These are phyloP conservation scores for Nyctibius grandis DNA, from an alignment of 2,797 vertebrate species.

Conservation along the genomic window DNA sequence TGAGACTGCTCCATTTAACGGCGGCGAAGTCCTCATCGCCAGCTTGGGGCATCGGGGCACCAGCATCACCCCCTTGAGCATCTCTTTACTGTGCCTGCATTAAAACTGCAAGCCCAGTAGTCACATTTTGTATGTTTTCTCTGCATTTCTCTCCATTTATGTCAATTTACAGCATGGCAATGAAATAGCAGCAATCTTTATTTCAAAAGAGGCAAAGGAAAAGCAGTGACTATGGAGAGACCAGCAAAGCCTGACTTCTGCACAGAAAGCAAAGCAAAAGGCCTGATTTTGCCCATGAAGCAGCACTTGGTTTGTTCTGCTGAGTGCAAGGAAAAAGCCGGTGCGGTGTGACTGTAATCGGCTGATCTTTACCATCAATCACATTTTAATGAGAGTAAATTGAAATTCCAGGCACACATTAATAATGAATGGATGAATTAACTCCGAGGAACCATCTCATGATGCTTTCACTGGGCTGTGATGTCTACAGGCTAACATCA, in stretches of 20 bases:
- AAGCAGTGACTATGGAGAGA: neutral
- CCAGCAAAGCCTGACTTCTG: neutral
- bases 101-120: neutral
- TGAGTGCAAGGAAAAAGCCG: conserved; percentile 8
- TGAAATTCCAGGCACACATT: conserved; percentile 69
- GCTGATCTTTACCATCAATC: conserved; percentile 59
- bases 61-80: neutral
- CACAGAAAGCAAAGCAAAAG: neutral
- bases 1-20: rapidly evolving
- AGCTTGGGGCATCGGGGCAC: rapidly evolving
- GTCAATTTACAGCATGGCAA: neutral
- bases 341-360: conserved; percentile 22
- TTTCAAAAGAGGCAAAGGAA: neutral
- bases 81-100: neutral
- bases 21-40: neutral
- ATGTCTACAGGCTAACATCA: conserved; percentile 2
- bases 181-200: neutral
- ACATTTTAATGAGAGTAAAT: conserved; percentile 65
- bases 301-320: neutral
- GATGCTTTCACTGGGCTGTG: conserved; percentile 28
- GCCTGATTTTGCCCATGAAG: neutral
- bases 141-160: neutral
- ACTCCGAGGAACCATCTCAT: conserved; percentile 50
- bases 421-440: conserved; percentile 69
- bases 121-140: neutral